Conservation (phyloP, 2,888 invertebrate species). For the Candidula unifasciata region DNA sequence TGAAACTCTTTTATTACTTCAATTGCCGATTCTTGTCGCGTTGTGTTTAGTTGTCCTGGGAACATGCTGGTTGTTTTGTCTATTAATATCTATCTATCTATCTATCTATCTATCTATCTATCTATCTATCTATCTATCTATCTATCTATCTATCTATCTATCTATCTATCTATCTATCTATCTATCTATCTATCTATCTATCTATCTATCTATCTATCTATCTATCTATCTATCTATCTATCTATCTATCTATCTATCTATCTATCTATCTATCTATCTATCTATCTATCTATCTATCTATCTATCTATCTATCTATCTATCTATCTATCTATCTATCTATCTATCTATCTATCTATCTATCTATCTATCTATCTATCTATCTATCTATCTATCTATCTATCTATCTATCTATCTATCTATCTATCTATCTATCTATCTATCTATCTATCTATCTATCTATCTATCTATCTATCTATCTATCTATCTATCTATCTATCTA, state of each 20-base stretch:
- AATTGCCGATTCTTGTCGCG: too few species aligned
- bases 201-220: slow-evolving; percentile 11
- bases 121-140: slow-evolving; percentile 12
- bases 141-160: slow-evolving; percentile 33
- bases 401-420: background rate
- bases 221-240: slow-evolving; percentile 11
- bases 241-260: slow-evolving; percentile 9
- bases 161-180: slow-evolving; percentile 16
- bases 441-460: background rate
- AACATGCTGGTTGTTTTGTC: too few species aligned
- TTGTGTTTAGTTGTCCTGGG: too few species aligned
- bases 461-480: background rate
- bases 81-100: too few species aligned
- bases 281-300: slow-evolving; percentile 11
- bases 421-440: background rate
- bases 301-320: slow-evolving; percentile 9
- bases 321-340: too few species aligned
- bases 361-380: too few species aligned
- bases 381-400: background rate
- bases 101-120: background rate
- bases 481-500: background rate
- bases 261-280: slow-evolving; percentile 9
- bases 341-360: too few species aligned
- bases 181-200: slow-evolving; percentile 14
- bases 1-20: too few species aligned